Percentiles rank a stretch among this genome's conserved stretches.
Conservation (phyloP, 2,113 vertebrate genomes). For the Nothobranchius furzeri region DNA sequence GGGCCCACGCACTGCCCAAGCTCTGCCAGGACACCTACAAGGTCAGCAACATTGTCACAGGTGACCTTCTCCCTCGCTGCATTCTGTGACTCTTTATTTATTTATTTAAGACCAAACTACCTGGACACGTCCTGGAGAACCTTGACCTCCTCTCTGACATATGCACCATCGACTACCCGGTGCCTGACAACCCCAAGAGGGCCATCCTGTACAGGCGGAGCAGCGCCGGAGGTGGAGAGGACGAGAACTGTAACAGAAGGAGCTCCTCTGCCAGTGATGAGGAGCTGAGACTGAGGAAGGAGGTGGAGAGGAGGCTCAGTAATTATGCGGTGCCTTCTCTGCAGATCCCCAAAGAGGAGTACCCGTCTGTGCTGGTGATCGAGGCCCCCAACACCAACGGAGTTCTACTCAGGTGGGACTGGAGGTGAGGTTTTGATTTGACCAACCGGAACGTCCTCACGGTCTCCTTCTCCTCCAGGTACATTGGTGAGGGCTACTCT, state of each 20-base stretch:
- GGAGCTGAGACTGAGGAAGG: conserved; percentile 51
- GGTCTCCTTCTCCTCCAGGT: conserved; percentile 73
- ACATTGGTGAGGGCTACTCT: conserved; percentile 92
- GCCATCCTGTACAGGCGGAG: conserved; percentile 87
- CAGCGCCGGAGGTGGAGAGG: conserved; percentile 52
- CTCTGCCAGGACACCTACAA: conserved; percentile 89
- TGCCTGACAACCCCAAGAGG: conserved; percentile 87
- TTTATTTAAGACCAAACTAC: conserved; percentile 81
- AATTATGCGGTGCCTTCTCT: conserved; percentile 81
- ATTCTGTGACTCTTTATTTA: conserved; percentile 1
- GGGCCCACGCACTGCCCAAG: conserved; percentile 93
- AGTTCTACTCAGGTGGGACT: conserved; percentile 86
- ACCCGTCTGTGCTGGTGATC: conserved; percentile 91
- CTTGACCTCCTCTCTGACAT: conserved; percentile 87
- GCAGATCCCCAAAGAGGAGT: conserved; percentile 86
- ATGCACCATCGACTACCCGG: conserved; percentile 86
- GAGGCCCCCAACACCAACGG: conserved; percentile 88
- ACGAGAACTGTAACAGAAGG: conserved; percentile 76
- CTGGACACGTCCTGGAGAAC: conserved; percentile 84
- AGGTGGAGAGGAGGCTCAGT: conserved; percentile 57
- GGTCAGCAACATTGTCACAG: conserved; percentile 43
- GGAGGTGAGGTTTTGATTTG: background rate
- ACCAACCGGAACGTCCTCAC: background rate
- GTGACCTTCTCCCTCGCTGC: background rate
- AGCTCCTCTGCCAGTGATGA: conserved; percentile 47